Percentiles rank a stretch among this genome's conserved stretches.
These are phyloP conservation scores for Aplidium turbinatum DNA, from an alignment of 23 tunicate genomes.

Conservation along the genomic window DNA sequence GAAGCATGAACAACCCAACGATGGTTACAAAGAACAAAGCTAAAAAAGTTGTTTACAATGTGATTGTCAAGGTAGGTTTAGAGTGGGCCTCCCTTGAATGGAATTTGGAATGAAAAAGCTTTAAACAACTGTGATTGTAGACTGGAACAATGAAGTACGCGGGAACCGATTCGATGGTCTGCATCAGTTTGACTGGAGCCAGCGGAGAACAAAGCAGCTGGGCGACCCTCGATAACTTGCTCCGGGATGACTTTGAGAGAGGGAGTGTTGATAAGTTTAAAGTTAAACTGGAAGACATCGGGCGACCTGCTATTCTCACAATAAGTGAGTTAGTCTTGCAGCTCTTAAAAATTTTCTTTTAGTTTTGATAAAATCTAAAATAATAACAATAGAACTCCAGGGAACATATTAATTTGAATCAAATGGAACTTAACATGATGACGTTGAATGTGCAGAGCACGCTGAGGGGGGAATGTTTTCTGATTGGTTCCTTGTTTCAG, in stretches of 20 bases:
- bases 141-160: conserved; percentile 90
- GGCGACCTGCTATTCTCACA: conserved; percentile 59
- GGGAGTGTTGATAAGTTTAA: conserved; percentile 78
- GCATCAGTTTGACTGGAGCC: conserved; percentile 65
- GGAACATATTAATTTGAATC: no score
- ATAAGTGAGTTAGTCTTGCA: conserved; percentile 44
- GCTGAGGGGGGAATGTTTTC: conserved; percentile 82
- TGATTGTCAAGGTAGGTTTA: no score
- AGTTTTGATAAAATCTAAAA: not conserved
- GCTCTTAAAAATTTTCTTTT: not conserved
- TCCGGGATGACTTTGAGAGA: conserved; percentile 90
- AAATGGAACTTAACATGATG: no score
- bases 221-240: conserved; percentile 62
- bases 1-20: no score
- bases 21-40: no score
- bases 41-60: no score
- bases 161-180: conserved; percentile 91
- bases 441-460: conserved; percentile 55
- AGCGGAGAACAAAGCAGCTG: conserved; percentile 60
- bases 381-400: not conserved
- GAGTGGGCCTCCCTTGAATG: no score
- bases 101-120: no score
- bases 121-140: no score
- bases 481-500: conserved; percentile 77
- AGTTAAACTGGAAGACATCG: conserved; percentile 85